Evolutionary conservation across 2,797 vertebrate species (phyloP), one percentile per base, ranked within the genome.

Genomic region (Scomberomorus guttatus): DNA sequence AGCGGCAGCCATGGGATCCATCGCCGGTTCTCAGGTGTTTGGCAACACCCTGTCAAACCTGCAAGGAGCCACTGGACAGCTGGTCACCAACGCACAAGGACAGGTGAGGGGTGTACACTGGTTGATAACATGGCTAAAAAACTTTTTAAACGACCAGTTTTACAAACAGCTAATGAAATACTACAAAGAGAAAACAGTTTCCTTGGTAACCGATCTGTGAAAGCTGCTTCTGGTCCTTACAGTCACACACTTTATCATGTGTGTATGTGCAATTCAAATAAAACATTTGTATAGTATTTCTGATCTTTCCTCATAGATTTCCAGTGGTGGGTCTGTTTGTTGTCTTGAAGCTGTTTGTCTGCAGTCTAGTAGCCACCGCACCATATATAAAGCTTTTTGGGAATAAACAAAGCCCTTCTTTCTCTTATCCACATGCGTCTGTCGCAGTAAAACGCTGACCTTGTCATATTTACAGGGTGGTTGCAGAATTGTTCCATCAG

Each of bases 71-170:
- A 96, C 97, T 27, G 98, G 98, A 86, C 98, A 99, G 92, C 96
- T 99, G 76, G 98, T 99, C 95, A 99, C 98, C 95, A 99, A 99
- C 79, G 97, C 98, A 95, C 98, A 99, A 96, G 98, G 98, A 97
- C 98, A 99, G 97, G 98, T 99, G 94, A 97, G 98, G 93, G 20
- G 1, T 29, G 10, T 2, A 1, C 7, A 15, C 27, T 3, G 7
- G 11, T 25, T 2, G n/a, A 13, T 10, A 48, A 9, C 5, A 12
- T 27, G 27, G 27, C 15, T 15, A 29, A 20, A 22, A 37, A 42
- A 12, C 3, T 4, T 42, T 37, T 6, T 32, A 18, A 70, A 12
- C 29, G 34, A 80, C 64, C 42, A 57, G 2, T 17, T 39, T 54
- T 34, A 74, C 14, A 37, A 15, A 12, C 48, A 72, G 37, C 29